Evolutionary conservation across 1,140 invertebrate species (phyloP), one percentile per base, ranked within the genome.

Genomic region (Lepeophtheirus salmonis): DNA sequence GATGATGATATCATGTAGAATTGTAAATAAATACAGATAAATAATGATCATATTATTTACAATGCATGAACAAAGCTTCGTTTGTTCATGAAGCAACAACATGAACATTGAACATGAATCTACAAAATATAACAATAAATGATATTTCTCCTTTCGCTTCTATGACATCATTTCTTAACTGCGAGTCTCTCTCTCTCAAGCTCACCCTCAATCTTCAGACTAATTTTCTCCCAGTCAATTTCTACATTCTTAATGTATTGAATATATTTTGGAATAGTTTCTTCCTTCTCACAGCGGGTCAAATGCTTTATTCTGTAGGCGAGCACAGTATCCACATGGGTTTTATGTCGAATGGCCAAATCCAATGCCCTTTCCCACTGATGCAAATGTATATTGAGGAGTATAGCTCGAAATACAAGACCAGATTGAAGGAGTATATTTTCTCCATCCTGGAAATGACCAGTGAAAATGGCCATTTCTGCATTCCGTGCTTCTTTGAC

Each of bases 281-380:
- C 89, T 55, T 78, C 72, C 67, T 83, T 82, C 14, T 81, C 79
- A 63, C 89, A 77, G 0, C 78, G 73, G 26, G 80, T 74, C 12
- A 91, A 72, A 70, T 89, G 90, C 62, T 78, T 79, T 66, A 79
- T 74, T 56, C 89, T 75, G 62, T 81, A 76, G n/a, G 80, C 78
- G 12, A 90, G 67, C 6, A 92, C 84, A 48, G 80, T 80, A 56
- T 87, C 83, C 4, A 89, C 68, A 65, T 86, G 78, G 14, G 76
- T 78, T 65, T 84, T 82, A 70, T 89, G 78, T 66, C 87, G 87
- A 1, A 83, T 71, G 0, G 86, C 84, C 41, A 94, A 72, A 65
- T 92, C 87, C 21, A 92, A 70, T 1, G 89, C 88, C 67, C 84
- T 84, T 58, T 83, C 81, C 86, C 88, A 94, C 66, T 86, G 82